Percentiles rank a stretch among this genome's conserved stretches.
Conservation (phyloP, 30 jellyfish, hydroid and myxozoan species). For the Chironex yamaguchii region DNA sequence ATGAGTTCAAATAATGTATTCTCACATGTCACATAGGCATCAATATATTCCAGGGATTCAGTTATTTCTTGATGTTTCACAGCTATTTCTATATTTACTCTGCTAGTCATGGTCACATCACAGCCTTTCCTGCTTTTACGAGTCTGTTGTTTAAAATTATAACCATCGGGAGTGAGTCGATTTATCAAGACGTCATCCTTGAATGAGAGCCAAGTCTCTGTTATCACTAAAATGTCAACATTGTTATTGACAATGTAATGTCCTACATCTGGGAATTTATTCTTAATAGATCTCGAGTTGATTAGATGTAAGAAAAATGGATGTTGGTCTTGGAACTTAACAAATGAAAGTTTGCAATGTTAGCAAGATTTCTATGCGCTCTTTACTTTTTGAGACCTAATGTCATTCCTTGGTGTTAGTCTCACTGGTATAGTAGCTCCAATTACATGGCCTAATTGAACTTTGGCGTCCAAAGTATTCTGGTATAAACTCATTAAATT, state of each 20-base stretch:
- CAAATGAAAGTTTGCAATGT: slow-evolving; percentile 26
- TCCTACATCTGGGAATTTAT: slow-evolving; percentile 38
- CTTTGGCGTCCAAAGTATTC: slow-evolving; percentile 17
- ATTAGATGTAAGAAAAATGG: slow-evolving; percentile 31
- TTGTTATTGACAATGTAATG: slow-evolving; percentile 17
- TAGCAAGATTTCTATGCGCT: slow-evolving; percentile 9
- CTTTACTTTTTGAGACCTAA: slow-evolving; percentile 1
- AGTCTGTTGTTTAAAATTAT: slow-evolving; percentile 3
- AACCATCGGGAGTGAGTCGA: slow-evolving; percentile 50
- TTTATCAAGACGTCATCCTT: slow-evolving; percentile 37
- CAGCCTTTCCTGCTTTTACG: slow-evolving; percentile 39
- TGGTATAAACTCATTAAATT: slow-evolving; percentile 33
- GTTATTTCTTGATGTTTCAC: slow-evolving; percentile 31
- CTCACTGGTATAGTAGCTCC: slow-evolving; percentile 35
- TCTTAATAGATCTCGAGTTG: slow-evolving; percentile 46
- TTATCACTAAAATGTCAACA: slow-evolving; percentile 16
- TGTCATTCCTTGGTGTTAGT: slow-evolving; percentile 23
- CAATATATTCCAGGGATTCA: slow-evolving; percentile 11
- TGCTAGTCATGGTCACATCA: background rate
- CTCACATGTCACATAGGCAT: slow-evolving; percentile 25
- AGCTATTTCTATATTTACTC: slow-evolving; percentile 16
- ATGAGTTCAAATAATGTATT: slow-evolving; percentile 28
- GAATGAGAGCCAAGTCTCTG: slow-evolving; percentile 55
- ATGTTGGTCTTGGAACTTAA: slow-evolving; percentile 4
- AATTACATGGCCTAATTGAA: background rate